These are phyloP conservation scores for Lepidocyrtinus sp. DNA, from an alignment of 2,888 invertebrate species.

Conservation along the genomic window DNA sequence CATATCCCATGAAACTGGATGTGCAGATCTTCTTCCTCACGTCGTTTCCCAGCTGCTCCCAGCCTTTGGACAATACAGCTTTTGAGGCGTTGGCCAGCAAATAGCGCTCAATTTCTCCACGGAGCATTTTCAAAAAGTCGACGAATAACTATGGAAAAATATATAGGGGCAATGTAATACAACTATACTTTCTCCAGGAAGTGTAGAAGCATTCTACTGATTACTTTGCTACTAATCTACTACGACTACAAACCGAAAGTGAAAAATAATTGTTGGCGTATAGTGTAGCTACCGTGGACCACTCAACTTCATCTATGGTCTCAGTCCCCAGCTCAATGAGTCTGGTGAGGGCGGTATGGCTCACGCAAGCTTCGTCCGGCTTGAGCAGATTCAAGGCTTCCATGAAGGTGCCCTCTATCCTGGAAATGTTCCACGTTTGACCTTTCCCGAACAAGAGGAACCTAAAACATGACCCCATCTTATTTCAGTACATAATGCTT, in stretches of 20 bases:
- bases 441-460: conserved; percentile 81
- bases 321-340: conserved; percentile 70
- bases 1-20: conserved; percentile 66
- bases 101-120: conserved; percentile 81
- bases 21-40: conserved; percentile 66
- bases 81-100: conserved; percentile 79
- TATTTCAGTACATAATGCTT: too few relatives aligned
- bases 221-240: too few relatives aligned
- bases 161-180: conserved; percentile 25
- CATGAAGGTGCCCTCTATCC: conserved; percentile 79
- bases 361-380: conserved; percentile 86
- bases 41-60: conserved; percentile 67
- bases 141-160: conserved; percentile 74
- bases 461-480: too few relatives aligned
- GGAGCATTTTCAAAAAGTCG: conserved; percentile 78
- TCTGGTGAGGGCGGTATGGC: conserved; percentile 78
- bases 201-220: conserved; percentile 25
- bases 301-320: conserved; percentile 71
- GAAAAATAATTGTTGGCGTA: neutral
- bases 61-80: conserved; percentile 67
- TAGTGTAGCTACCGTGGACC: conserved; percentile 71
- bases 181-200: conserved; percentile 31
- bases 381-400: conserved; percentile 85
- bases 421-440: conserved; percentile 81
- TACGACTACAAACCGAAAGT: neutral